Conservation (phyloP, 2,797 vertebrate species). For the Euthynnus affinis region DNA sequence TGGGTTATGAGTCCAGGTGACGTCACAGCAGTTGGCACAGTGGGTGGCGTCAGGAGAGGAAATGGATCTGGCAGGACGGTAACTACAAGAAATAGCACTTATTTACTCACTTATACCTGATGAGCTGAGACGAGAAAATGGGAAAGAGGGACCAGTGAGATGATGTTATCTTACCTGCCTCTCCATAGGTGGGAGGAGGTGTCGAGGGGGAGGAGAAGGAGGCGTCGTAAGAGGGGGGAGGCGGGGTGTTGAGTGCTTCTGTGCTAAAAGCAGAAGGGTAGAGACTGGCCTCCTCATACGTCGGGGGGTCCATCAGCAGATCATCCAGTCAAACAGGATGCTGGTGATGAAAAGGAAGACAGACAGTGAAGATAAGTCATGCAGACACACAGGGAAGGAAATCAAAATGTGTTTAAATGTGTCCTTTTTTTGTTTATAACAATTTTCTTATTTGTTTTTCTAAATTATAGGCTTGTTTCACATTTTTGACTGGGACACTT, state of each 20-base stretch:
- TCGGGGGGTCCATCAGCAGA: slow-evolving; percentile 76
- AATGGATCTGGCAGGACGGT: slow-evolving; percentile 47
- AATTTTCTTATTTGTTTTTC: no score
- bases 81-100: slow-evolving; percentile 19
- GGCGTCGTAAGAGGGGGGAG: slow-evolving; percentile 56
- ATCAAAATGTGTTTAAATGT: no score
- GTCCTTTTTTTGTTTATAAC: no score
- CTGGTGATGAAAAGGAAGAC: slow-evolving; percentile 14
- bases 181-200: slow-evolving; percentile 77
- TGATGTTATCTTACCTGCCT: slow-evolving; percentile 62
- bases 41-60: slow-evolving; percentile 64
- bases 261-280: slow-evolving; percentile 21
- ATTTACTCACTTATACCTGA: background rate
- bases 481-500: no score
- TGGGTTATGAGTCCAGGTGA: slow-evolving; percentile 35
- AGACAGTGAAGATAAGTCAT: background rate
- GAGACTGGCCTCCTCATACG: slow-evolving; percentile 67
- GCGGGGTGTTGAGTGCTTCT: background rate
- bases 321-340: slow-evolving; percentile 37
- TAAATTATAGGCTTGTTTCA: no score
- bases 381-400: background rate
- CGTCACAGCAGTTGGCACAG: background rate
- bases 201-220: slow-evolving; percentile 38
- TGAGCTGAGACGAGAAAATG: background rate
- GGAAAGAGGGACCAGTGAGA: background rate